Percentiles rank a stretch among this genome's conserved stretches.
phyloP scores from a whole-genome alignment of 2,797 vertebrate genomes.

The Ptychobarbus kaznakovi region DNA sequence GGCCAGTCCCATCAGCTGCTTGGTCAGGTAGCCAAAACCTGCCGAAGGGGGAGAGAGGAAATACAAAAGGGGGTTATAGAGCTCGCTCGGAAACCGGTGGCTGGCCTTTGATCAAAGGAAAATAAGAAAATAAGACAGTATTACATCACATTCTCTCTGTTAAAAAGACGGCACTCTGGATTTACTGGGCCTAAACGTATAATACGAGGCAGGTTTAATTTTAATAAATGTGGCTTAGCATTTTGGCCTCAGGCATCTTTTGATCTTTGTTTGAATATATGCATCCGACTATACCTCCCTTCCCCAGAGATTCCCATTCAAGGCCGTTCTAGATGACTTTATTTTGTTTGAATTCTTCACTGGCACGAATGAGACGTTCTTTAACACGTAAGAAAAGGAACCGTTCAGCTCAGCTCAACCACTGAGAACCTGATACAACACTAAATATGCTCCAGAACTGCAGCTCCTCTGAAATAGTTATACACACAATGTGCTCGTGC shows the following conservation, averaged over 20 bases:
- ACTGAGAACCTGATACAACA: neutral
- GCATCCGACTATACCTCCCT: slow-evolving; percentile 57
- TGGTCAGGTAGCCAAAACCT: slow-evolving; percentile 98
- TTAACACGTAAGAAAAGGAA: neutral
- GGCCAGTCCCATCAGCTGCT: slow-evolving; percentile 96
- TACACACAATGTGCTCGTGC: neutral
- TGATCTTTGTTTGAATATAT: slow-evolving; percentile 71
- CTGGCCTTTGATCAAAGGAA: slow-evolving; percentile 70
- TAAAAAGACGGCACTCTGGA: slow-evolving; percentile 68
- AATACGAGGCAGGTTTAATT: slow-evolving; percentile 78
- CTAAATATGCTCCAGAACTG: neutral
- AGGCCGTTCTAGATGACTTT: slow-evolving; percentile 41
- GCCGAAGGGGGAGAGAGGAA: slow-evolving; percentile 72
- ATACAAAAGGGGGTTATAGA: slow-evolving; percentile 70
- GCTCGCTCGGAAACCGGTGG: slow-evolving; percentile 46
- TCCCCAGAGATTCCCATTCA: slow-evolving; percentile 33
- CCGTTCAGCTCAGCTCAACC: neutral
- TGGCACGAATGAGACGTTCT: slow-evolving; percentile 26
- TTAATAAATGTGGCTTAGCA: slow-evolving; percentile 66
- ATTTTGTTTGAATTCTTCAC: slow-evolving; percentile 2
- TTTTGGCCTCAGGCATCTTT: slow-evolving; percentile 62
- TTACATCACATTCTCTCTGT: slow-evolving; percentile 69
- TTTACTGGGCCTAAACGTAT: slow-evolving; percentile 67
- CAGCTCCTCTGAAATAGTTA: neutral
- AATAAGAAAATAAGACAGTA: slow-evolving; percentile 49